Base-by-base conservation (phyloP, 2,113 vertebrate genomes). In the Aldabrachelys gigantea region DNA sequence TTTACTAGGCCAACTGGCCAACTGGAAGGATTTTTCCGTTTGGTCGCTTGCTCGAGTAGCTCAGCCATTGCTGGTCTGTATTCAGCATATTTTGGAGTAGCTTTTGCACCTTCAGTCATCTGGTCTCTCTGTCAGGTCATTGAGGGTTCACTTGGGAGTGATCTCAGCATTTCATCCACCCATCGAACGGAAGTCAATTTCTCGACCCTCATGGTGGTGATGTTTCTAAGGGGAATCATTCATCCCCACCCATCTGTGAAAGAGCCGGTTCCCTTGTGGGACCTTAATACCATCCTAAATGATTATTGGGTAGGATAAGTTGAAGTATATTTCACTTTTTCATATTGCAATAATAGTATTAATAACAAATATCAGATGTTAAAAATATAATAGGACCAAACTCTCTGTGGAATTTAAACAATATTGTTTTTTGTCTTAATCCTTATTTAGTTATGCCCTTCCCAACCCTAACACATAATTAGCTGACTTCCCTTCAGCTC, bases 381-480 rank as follows among this genome's bases (percentile, higher is more conserved):
- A 47, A 65, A 59, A 59, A 25, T 80, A 62, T 59, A 79, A 84
- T 65, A 41, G 19, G 57, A 79, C 54, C 21, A 5, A n/a, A 84
- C 22, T 59, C 5, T 80, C 38, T 72, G 54, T n/a, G 8, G 57
- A 75, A 4, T 19, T 24, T 90, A 62, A 19, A 56, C n/a, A 82
- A 25, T 52, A 50, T 25, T 75, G 31, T 84, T 86, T 47, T 44
- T 84, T 87, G 35, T 80, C 49, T 19, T 89, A 6, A 49, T 65
- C 96, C 78, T 76, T 81, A 35, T 95, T 88, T 88, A 17, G 57
- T 90, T 86, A 19, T 85, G 54, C 16, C 1, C 87, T 89, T 93
- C 89, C 92, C 86, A 96, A 89, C 29, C n/a, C n/a, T 89, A 92
- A 65, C 56, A 89, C 89, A 81, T 90, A 92, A 96, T 76, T 92